phyloP scores from a whole-genome alignment of 2,888 invertebrate species.

The Platypus cylindrus region DNA sequence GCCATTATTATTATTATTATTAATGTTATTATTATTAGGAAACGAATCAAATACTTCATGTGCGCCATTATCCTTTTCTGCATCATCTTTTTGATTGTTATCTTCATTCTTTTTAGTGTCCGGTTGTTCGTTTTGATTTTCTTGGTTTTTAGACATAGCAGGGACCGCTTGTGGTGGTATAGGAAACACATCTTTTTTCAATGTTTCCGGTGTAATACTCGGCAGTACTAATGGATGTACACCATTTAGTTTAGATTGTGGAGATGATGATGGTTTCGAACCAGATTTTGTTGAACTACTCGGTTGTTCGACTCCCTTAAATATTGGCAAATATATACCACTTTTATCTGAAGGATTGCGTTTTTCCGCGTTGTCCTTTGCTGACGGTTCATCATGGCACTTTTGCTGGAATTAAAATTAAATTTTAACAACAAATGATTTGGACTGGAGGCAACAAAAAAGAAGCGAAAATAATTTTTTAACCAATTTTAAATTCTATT shows the following conservation, averaged over 20 bases:
- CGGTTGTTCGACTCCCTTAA: slow-evolving; percentile 13
- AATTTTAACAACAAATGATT: no score
- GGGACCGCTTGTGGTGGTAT: slow-evolving; percentile 14
- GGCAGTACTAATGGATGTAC: slow-evolving; percentile 27
- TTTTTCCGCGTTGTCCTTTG: not conserved
- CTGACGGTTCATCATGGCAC: not conserved
- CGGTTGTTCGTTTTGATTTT: slow-evolving; percentile 20
- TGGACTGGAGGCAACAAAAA: no score
- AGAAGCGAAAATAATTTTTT: no score
- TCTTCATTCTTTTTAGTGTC: slow-evolving; percentile 33
- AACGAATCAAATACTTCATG: slow-evolving; percentile 30
- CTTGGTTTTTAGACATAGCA: slow-evolving; percentile 16
- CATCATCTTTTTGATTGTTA: slow-evolving; percentile 32
- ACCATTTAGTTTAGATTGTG: slow-evolving; percentile 24
- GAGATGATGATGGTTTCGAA: slow-evolving; percentile 15
- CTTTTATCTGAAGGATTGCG: slow-evolving; percentile 13
- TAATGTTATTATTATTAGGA: slow-evolving; percentile 16
- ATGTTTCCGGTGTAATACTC: slow-evolving; percentile 26
- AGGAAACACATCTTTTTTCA: slow-evolving; percentile 15
- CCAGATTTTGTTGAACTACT: slow-evolving; percentile 22
- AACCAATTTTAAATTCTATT: no score
- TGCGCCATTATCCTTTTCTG: slow-evolving; percentile 30
- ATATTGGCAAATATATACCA: slow-evolving; percentile 3
- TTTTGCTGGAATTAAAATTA: slow-evolving; percentile 1
- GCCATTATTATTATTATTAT: no score